Conservation (phyloP, 2,797 vertebrate species). For the Notoglanidium macrostoma region DNA sequence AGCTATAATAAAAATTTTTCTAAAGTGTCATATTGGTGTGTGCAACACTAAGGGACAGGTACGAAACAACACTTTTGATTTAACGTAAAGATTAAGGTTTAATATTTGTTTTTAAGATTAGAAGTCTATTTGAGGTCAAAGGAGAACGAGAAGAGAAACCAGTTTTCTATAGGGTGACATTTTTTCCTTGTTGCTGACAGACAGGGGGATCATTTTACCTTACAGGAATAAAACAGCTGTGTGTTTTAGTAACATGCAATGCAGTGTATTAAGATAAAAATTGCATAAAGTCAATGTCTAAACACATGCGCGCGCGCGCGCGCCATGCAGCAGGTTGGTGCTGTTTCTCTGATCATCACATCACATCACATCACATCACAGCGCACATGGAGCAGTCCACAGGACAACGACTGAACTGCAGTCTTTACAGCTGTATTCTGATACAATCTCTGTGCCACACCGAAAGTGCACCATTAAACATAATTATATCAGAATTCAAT, state of each 20-base stretch:
- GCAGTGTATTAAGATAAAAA: neutral
- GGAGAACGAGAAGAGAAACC: neutral
- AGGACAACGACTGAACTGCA: neutral
- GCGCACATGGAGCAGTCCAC: neutral
- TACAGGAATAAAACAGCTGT: neutral
- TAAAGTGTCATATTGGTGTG: neutral
- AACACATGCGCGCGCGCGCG: neutral
- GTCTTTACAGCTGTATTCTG: neutral
- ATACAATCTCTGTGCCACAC: neutral
- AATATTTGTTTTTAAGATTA: neutral
- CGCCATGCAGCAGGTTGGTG: conserved; percentile 6
- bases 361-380: neutral
- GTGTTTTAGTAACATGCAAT: neutral
- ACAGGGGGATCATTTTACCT: neutral
- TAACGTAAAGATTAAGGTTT: neutral
- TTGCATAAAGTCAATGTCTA: neutral
- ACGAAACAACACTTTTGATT: neutral
- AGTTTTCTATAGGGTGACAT: neutral
- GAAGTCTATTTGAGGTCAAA: neutral
- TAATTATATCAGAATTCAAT: neutral
- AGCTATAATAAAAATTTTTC: neutral
- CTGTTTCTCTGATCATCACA: neutral
- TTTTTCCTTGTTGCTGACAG: neutral
- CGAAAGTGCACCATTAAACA: neutral
- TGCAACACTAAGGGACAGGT: neutral